These are phyloP conservation scores for Rhyacophila evoluta DNA, from an alignment of 2,888 invertebrate species.

Conservation along the genomic window DNA sequence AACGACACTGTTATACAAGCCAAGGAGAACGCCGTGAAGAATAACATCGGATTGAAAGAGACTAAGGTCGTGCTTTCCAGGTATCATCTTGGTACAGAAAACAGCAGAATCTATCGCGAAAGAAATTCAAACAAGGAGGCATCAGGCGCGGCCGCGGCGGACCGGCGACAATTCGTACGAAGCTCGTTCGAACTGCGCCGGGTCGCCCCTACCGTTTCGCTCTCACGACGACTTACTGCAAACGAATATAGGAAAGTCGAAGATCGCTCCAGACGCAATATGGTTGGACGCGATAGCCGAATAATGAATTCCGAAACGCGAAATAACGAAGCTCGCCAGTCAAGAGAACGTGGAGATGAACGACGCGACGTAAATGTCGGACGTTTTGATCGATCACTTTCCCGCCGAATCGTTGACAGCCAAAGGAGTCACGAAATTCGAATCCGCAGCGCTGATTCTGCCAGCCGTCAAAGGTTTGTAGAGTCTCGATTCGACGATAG, in stretches of 20 bases:
- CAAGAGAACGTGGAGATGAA: neutral
- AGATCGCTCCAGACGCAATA: neutral
- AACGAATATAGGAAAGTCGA: neutral
- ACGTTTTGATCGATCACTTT: neutral
- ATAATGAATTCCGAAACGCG: neutral
- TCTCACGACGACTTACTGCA: neutral
- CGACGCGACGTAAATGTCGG: neutral
- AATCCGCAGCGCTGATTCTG: neutral
- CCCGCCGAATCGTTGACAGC: neutral
- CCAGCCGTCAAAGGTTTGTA: neutral
- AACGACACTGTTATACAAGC: conserved; percentile 50
- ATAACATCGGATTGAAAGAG: conserved; percentile 52
- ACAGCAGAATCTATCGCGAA: conserved; percentile 55
- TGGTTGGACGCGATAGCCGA: neutral
- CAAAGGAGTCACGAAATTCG: neutral
- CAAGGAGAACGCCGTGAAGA: conserved; percentile 50
- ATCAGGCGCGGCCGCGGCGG: conserved; percentile 31
- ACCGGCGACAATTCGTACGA: conserved; percentile 11
- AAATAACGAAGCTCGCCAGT: neutral
- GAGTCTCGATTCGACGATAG: neutral
- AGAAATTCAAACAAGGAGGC: conserved; percentile 53
- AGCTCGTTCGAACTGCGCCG: neutral
- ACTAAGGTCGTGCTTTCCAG: conserved; percentile 52
- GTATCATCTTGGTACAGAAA: conserved; percentile 54
- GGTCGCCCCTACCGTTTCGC: neutral